Evolutionary conservation across 2,797 vertebrate genomes (phyloP).

Genomic region (Carcharodon carcharias): DNA sequence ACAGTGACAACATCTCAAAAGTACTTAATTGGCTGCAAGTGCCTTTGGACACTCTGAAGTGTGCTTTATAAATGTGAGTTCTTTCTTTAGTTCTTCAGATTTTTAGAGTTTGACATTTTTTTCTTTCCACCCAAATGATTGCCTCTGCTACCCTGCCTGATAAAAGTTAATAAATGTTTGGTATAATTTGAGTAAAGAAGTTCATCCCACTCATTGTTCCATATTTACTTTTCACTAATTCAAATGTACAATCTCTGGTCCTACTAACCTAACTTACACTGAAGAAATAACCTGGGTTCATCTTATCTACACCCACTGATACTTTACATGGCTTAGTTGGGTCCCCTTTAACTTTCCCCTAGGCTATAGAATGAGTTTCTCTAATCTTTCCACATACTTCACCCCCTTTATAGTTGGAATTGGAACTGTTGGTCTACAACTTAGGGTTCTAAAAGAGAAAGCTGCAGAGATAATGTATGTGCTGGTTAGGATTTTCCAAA

Average conservation of each 20-base stretch:
- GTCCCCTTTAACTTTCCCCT: background rate
- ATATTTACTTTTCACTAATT: background rate
- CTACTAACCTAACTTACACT: background rate
- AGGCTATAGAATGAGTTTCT: background rate
- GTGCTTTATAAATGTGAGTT: background rate
- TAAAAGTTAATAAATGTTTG: background rate
- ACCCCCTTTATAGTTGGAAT: background rate
- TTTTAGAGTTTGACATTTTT: background rate
- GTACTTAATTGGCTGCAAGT: background rate
- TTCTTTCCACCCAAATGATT: background rate
- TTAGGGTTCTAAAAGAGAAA: too few relatives aligned
- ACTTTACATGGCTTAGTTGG: background rate
- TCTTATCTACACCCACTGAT: background rate
- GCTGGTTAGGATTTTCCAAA: too few relatives aligned
- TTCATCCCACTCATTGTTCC: background rate
- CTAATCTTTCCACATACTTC: background rate
- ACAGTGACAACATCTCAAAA: background rate
- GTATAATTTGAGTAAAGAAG: background rate
- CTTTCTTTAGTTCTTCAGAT: background rate
- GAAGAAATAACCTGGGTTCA: background rate
- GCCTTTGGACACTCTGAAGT: background rate
- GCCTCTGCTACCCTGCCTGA: background rate
- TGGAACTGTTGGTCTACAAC: too few relatives aligned
- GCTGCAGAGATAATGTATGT: too few relatives aligned
- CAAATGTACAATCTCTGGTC: background rate